Percentiles rank a stretch among this genome's conserved stretches.
Evolutionary conservation across 2,797 vertebrate species (phyloP).

Genomic region (Petrocephalus schoutedeni): DNA sequence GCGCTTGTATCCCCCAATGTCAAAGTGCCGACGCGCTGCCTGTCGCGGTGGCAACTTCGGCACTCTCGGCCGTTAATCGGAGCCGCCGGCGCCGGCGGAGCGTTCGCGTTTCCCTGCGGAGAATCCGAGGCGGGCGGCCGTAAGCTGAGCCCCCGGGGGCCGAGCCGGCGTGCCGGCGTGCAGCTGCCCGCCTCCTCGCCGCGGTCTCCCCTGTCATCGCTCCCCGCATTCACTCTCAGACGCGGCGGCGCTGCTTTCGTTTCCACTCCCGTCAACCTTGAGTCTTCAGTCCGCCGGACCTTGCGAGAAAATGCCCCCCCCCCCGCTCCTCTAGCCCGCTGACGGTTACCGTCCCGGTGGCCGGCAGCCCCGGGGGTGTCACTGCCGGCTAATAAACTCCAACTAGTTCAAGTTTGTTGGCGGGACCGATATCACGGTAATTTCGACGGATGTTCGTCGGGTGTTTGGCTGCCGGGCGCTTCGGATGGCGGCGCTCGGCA

Average conservation of each 20-base stretch:
- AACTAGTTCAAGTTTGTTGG: neutral
- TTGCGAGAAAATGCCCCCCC: neutral
- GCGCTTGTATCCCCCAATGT: neutral
- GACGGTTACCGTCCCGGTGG: neutral
- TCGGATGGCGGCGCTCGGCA: neutral
- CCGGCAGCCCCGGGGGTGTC: neutral
- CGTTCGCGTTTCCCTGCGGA: neutral
- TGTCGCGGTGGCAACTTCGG: neutral
- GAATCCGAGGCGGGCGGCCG: neutral
- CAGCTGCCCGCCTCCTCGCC: neutral
- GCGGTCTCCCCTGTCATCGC: neutral
- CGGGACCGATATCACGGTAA: neutral
- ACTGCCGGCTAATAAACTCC: neutral
- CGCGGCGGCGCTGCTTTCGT: neutral
- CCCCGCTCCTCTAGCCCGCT: neutral
- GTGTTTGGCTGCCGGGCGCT: neutral
- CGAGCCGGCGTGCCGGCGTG: neutral
- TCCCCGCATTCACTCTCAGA: neutral
- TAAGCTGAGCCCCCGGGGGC: neutral
- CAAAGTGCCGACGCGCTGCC: neutral
- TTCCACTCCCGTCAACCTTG: conserved; percentile 5
- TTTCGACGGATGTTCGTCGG: neutral
- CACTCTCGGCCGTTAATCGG: neutral
- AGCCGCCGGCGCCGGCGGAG: neutral
- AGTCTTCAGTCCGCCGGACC: neutral